phyloP scores from a whole-genome alignment of 2,113 vertebrate genomes.

The Crotalus helleri region DNA sequence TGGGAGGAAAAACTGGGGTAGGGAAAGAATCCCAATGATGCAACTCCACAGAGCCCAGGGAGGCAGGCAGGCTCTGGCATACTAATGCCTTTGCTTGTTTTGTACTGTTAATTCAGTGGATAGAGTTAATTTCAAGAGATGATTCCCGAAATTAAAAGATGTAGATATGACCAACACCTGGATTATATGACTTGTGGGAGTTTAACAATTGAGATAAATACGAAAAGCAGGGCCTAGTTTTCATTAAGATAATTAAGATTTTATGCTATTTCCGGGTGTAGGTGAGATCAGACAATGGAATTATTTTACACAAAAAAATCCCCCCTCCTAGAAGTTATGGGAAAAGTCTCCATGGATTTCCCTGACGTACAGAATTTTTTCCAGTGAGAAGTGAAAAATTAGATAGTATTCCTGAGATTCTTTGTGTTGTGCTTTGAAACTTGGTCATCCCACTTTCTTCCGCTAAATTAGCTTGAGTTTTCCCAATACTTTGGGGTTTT shows the following conservation, averaged over 20 bases:
- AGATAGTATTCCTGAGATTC: background rate
- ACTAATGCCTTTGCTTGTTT: constrained; percentile 61
- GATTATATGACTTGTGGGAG: constrained; percentile 55
- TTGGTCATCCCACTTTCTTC: background rate
- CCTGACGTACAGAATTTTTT: background rate
- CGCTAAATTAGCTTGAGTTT: background rate
- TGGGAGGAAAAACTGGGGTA: constrained; percentile 13
- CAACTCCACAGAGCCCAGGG: constrained; percentile 51
- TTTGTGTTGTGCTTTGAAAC: background rate
- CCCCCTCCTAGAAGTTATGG: background rate
- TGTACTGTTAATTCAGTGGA: constrained; percentile 52
- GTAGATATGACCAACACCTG: constrained; percentile 50
- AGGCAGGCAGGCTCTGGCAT: constrained; percentile 46
- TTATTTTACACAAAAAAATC: background rate
- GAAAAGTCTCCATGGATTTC: background rate
- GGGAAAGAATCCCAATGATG: background rate
- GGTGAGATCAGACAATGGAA: background rate
- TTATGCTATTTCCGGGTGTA: background rate
- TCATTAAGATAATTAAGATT: background rate
- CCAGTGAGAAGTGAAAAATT: background rate
- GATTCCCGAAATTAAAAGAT: constrained; percentile 58
- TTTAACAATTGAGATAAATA: constrained; percentile 55
- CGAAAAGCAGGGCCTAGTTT: background rate
- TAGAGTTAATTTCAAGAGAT: constrained; percentile 62
- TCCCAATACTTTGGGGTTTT: background rate